Evolutionary conservation across 2,113 vertebrate species (phyloP), one percentile per base, ranked within the genome.

Genomic region (Butorides virescens): DNA sequence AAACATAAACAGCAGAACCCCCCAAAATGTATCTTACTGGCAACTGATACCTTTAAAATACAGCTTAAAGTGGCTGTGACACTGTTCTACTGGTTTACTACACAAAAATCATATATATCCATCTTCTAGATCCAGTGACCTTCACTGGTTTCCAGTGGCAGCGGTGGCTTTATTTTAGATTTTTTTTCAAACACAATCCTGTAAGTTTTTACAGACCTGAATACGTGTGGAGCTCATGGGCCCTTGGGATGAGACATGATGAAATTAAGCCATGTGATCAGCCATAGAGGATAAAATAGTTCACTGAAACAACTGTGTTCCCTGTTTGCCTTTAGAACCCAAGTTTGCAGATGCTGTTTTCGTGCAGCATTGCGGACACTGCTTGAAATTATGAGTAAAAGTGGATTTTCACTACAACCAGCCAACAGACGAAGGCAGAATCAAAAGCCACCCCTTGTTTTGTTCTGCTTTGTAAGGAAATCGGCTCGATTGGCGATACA

Each of bases 371-470:
- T 5, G 0, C 77, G 25, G n/a, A 36, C 58, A 16, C 27, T 32
- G 49, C 80, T 56, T 37, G 67, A 39, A 62, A 63, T 21, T 0
- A 50, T 8, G 49, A 78, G 20, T 4, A 12, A 3, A 75, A 75
- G 49, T 29, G 74, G 4, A 5, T 66, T 87, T 88, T 78, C 49
- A 42, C 59, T 80, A 29, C 53, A 25, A 19, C 12, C 47, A 82
- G 58, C 53, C 82, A 52, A 62, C 0, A 72, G 84, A 25, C 1
- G 7, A 89, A 32, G 68, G 16, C 37, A 37, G 50, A 32, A 80
- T 59, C 88, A 95, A 92, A 94, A 91, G 80, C 5, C 77, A 78
- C 56, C 70, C 72, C 94, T 71, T 75, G 89, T 78, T 93, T 81
- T 80, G 73, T 46, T 90, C 66, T 66, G 56, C 52, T 85, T 37